Evolutionary conservation across 2,797 vertebrate species (phyloP).

Genomic region (Sarcophilus harrisii): DNA sequence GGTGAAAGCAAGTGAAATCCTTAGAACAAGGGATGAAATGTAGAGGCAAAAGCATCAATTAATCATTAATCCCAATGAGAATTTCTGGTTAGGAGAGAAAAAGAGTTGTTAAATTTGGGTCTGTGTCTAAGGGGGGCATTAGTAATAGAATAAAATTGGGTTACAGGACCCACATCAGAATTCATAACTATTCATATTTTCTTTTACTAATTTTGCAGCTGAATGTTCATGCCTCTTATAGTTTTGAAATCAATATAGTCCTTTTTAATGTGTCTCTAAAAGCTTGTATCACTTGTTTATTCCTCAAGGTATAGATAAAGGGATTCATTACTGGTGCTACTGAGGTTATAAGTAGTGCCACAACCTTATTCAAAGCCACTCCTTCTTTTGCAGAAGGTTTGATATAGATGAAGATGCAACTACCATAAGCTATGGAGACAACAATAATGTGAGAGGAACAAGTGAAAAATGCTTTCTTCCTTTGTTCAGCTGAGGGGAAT

Average conservation of each 20-base stretch:
- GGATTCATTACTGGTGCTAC: conserved; percentile 77
- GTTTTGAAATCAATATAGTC: conserved; percentile 52
- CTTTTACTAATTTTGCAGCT: background rate
- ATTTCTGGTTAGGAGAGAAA: background rate
- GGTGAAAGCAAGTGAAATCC: background rate
- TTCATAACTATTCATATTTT: background rate
- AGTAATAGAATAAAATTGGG: background rate
- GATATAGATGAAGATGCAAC: conserved; percentile 81
- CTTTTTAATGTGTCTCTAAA: conserved; percentile 60
- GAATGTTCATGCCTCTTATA: background rate
- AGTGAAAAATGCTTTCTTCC: conserved; percentile 72
- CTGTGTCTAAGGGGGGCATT: background rate
- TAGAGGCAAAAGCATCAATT: background rate
- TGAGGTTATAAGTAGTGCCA: conserved; percentile 71
- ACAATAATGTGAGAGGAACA: conserved; percentile 73
- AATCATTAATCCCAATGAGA: background rate
- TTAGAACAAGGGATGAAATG: background rate
- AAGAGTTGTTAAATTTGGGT: background rate
- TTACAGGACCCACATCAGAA: background rate
- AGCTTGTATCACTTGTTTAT: conserved; percentile 70
- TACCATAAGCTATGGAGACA: conserved; percentile 76
- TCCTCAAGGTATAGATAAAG: conserved; percentile 33
- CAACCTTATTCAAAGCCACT: conserved; percentile 70
- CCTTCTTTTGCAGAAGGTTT: conserved; percentile 76
- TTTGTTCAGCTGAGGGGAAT: conserved; percentile 69